phyloP scores from a whole-genome alignment of 2,797 vertebrate genomes.

The Borostomias antarcticus region DNA sequence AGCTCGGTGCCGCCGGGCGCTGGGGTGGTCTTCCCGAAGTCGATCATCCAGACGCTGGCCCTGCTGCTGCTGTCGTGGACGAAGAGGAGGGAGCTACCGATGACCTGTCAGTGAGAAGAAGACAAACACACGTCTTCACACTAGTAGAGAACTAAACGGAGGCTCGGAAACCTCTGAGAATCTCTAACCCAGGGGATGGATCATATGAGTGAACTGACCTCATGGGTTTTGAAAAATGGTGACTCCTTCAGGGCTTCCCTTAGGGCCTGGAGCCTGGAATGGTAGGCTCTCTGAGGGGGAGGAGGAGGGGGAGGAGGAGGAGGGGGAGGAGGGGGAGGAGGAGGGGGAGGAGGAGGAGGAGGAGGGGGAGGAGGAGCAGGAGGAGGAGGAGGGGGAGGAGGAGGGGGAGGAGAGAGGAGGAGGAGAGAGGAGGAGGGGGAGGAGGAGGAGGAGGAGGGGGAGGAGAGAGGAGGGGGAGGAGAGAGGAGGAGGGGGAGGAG shows the following conservation, averaged over 20 bases:
- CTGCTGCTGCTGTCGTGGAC: constrained; percentile 81
- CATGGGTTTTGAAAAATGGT: constrained; percentile 73
- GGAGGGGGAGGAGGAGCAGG: too few relatives aligned
- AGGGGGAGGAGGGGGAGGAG: background rate
- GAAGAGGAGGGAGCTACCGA: constrained; percentile 91
- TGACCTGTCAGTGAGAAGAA: constrained; percentile 72
- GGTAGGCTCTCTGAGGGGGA: constrained; percentile 66
- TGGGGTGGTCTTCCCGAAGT: constrained; percentile 87
- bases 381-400: too few relatives aligned
- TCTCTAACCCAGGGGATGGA: background rate
- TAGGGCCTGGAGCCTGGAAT: constrained; percentile 72
- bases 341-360: too few relatives aligned
- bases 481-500: background rate
- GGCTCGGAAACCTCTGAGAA: background rate
- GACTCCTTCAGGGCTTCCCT: constrained; percentile 66
- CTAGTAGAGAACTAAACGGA: too few relatives aligned
- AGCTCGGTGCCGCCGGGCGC: constrained; percentile 64
- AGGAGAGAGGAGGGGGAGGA: background rate
- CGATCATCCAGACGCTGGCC: constrained; percentile 93
- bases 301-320: constrained; percentile 3
- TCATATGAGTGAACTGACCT: constrained; percentile 73
- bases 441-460: too few relatives aligned
- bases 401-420: background rate
- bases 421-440: too few relatives aligned
- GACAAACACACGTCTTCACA: background rate